Base-by-base conservation (phyloP, 2,888 invertebrate species). In the Microctonus hyperodae region DNA sequence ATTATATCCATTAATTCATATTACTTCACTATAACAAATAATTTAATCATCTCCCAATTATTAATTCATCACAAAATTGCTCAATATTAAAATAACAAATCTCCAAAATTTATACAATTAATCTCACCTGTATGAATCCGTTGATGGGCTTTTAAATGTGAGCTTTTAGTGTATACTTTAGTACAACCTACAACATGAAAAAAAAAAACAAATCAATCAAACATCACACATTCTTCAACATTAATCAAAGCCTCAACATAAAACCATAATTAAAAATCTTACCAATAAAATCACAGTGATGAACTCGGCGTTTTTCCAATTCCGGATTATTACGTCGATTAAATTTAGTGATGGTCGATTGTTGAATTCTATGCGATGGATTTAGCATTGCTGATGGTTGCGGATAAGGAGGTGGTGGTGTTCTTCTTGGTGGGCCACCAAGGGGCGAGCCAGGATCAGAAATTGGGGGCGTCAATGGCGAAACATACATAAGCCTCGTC, bases 131-230 rank as follows among this genome's bases (percentile, higher is more conserved):
- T 97, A 83, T 97, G 97, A 86, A 97, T 97, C 86, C 97, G 90
- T 86, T 97, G 97, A 86, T 97, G 97, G 73, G 97, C 97, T 87
- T 97, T 97, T 75, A 97, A 89, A 86, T 97, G 97, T 79, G 97
- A 97, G 87, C 97, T 97, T 88, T 97, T 97, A 75, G 97, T 97
- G 87, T 97, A 97, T 74, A 97, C 97, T 88, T 97, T 97, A 79
- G 93, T 90, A 87, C 97, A 97, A 84, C 96, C 97, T 96, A 89
- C 68, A 89, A 88, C 72, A 37, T 74, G 79, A 78, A 79, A 78
- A 73, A 71, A 28, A 28, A 28, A 28, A 28, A 28, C 76, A n/a
- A n/a, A n/a, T n/a, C n/a, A n/a, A n/a, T n/a, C n/a, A n/a, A n/a
- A n/a, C n/a, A n/a, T n/a, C n/a, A n/a, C n/a, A n/a, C n/a, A n/a